Base-by-base conservation (phyloP, 2,888 invertebrate genomes). In the Endotricha flammealis region DNA sequence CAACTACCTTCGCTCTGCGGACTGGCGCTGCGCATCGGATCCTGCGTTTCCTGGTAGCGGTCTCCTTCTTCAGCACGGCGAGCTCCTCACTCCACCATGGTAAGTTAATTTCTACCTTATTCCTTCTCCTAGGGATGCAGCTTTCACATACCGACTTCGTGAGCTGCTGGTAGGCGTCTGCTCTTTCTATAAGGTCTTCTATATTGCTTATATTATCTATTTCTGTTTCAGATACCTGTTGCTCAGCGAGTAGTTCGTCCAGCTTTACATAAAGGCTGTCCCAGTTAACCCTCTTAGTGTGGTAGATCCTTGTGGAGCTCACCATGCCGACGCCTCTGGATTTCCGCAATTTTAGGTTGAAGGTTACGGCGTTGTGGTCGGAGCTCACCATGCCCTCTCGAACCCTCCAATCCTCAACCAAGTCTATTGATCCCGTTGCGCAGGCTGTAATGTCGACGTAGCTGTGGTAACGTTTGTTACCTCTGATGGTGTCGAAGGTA, bases 51-150 rank as follows among this genome's bases (percentile, higher is more conserved):
- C n/a, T 11, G 12, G 24, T 23, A 29, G 12, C 12, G 13, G 38
- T 31, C 17, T 29, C 24, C 13, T 24, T 42, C 16, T 45, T 42
- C 17, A 22, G 12, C 2, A 2, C 12, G 6, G 16, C 37, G 4
- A 46, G 38, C 17, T 42, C 25, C 8, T 35, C 38, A 25, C 30
- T 32, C 46, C 45, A 46, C 48, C 48, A 45, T 16, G 45, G 43
- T 9, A 35, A 6, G 20, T 14, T 36, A 11, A 32, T 17, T 33
- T 1, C 34, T 12, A 24, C 32, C 16, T 6, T 29, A 1, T 1
- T 16, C 12, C 38, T 41, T 9, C 24, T 36, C 22, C 13, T 38
- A 7, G 44, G 45, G n/a, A 48, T 33, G 1, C 24, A 2, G 2
- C 7, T 0, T 3, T 20, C 22, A 14, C 41, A 39, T 23, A 35